Evolutionary conservation across 1,140 invertebrate genomes (phyloP), one percentile per base, ranked within the genome.

Genomic region (Drosophila kohkoa): DNA sequence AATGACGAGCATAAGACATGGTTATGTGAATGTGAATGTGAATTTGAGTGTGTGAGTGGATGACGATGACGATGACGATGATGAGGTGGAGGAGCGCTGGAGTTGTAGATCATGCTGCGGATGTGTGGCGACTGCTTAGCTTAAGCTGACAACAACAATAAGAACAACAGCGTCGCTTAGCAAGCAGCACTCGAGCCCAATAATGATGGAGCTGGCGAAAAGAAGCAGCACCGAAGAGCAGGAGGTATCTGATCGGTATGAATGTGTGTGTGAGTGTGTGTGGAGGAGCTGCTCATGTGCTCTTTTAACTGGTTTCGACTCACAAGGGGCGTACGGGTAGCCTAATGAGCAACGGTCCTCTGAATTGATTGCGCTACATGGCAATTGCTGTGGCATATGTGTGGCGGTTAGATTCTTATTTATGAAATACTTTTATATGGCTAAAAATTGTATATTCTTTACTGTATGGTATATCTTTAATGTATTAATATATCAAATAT

Each of bases 1-100:
- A 92, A 92, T 90, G 90, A 91, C 83, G 90, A 92, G 83, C 90
- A 69, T 80, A 88, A 90, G 90, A 91, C 86, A 91, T 81, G 85
- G 67, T 70, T 63, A 75, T 70, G 52, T 41, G 58, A 28, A 30
- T 74, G 65, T 63, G 32, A 38, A 35, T 35, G 35, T 51, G 72
- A 51, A 48, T 15, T n/a, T 48, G 46, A 43, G 41, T 51, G 54
- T 54, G 51, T 57, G 64, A 10, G 15, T 54, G 30, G 30, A 32
- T 32, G 30, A 32, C 30, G 30, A 32, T 32, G 30, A 30, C 67
- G 30, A 30, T 30, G 30, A 32, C 30, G 30, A 32, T 32, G 30
- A 7, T 73, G 48, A 68, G 70, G 63, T 68, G 46, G 51, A 54
- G 15, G 16, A 38, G 43, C 41, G 16, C 48, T 25, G 32, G 32